Evolutionary conservation across 2,113 vertebrate species (phyloP).

Genomic region (Tinamus guttatus): DNA sequence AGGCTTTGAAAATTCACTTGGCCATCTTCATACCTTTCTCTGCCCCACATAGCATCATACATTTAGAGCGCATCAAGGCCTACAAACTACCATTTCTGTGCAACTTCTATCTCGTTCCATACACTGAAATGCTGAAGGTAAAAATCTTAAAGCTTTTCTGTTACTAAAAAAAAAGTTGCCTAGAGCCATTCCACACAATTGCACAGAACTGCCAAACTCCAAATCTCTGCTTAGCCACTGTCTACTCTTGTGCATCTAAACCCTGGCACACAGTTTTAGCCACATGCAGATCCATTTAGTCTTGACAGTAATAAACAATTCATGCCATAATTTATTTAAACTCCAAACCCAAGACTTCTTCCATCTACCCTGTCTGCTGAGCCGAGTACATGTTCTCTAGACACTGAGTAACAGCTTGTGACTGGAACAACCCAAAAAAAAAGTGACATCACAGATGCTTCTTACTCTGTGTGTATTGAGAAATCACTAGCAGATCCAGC

Average conservation of each 20-base stretch:
- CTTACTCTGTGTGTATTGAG: not conserved
- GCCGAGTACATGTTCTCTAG: not conserved
- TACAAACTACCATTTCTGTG: not conserved
- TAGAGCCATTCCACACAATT: not conserved
- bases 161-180: too few relatives aligned
- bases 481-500: not conserved
- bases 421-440: slow-evolving; percentile 34
- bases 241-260: not conserved
- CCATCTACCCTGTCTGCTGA: not conserved
- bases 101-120: not conserved
- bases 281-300: not conserved
- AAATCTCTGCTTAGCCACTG: not conserved
- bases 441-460: slow-evolving; percentile 30
- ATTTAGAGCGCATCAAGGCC: not conserved
- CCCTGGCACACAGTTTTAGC: not conserved
- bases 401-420: slow-evolving; percentile 10
- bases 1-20: not conserved
- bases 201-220: not conserved
- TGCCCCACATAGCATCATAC: not conserved
- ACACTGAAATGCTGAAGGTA: not conserved
- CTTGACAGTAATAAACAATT: not conserved
- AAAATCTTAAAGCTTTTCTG: not conserved
- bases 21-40: not conserved
- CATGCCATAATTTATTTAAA: not conserved
- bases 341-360: not conserved